Evolutionary conservation across 2,888 invertebrate genomes (phyloP).

Genomic region (Drosophila rellima): DNA sequence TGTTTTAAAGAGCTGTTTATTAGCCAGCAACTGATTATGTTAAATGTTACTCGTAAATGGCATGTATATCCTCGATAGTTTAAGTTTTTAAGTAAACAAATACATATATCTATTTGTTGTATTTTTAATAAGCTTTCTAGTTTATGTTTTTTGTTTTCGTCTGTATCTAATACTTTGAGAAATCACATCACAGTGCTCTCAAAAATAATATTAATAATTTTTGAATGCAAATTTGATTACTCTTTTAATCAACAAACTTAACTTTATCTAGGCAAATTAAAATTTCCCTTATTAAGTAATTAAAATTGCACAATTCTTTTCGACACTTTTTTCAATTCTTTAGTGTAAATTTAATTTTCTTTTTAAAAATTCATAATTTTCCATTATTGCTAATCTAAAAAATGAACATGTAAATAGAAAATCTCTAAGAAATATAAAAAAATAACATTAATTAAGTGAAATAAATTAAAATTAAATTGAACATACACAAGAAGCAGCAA

Average conservation of each 20-base stretch:
- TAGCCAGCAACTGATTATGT: conserved; percentile 77
- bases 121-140: conserved; percentile 56
- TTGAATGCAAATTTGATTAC: neutral
- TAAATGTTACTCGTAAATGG: conserved; percentile 69
- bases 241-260: neutral
- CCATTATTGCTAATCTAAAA: conserved; percentile 31
- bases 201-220: neutral
- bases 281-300: neutral
- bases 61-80: conserved; percentile 45
- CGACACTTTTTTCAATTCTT: neutral
- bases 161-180: conserved; percentile 17
- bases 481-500: conserved; percentile 37
- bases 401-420: conserved; percentile 65
- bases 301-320: neutral
- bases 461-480: conserved; percentile 64
- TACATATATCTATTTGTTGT: conserved; percentile 55
- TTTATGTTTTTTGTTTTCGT: conserved; percentile 77
- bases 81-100: conserved; percentile 27
- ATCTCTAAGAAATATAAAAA: conserved; percentile 57
- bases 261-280: conserved; percentile 15
- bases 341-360: conserved; percentile 1
- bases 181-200: neutral
- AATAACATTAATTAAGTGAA: conserved; percentile 57
- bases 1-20: conserved; percentile 59
- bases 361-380: conserved; percentile 1